Evolutionary conservation across 2,888 invertebrate species (phyloP), one percentile per base, ranked within the genome.

Genomic region (Erebia aethiops): DNA sequence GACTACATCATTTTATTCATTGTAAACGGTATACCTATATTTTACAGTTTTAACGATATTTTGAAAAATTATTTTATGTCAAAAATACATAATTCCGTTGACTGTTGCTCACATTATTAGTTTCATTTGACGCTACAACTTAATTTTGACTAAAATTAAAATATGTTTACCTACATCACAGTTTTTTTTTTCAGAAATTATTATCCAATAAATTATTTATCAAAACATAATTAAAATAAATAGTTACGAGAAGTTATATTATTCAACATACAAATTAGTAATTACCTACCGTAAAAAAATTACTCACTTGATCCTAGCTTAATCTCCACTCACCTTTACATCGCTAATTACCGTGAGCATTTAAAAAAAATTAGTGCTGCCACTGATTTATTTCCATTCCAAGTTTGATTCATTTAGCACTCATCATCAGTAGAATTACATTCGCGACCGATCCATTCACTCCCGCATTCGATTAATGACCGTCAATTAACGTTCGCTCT

Each of bases 401-500:
- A 21, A 67, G 66, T 52, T 69, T 66, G 66, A 72, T 65, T 69
- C 61, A 72, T 71, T 73, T 68, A 71, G 69, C 64, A 70, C 66
- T 74, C 73, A 70, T 74, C 61, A 70, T 68, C 63, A 76, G 58
- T 72, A 65, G 70, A 75, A 75, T 76, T 71, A 75, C 75, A 74
- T 76, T 73, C 75, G 74, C 75, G 69, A 77, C 70, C 62, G 70
- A 77, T 82, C 81, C 85, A 86, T 87, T 83, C 84, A 84, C 76
- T 76, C 80, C 73, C 76, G 75, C 78, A 77, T 80, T 83, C 82
- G 83, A 85, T 87, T 90, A 88, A 90, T 89, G 87, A 85, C 81
- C 80, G 81, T 78, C 87, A 83, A 89, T 90, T 88, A 89, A 83
- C 84, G 87, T 80, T 76, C 86, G 80, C 71, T 84, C 80, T 80